These are phyloP conservation scores for Volucella inflata DNA, from an alignment of 2,888 invertebrate species.

Conservation along the genomic window DNA sequence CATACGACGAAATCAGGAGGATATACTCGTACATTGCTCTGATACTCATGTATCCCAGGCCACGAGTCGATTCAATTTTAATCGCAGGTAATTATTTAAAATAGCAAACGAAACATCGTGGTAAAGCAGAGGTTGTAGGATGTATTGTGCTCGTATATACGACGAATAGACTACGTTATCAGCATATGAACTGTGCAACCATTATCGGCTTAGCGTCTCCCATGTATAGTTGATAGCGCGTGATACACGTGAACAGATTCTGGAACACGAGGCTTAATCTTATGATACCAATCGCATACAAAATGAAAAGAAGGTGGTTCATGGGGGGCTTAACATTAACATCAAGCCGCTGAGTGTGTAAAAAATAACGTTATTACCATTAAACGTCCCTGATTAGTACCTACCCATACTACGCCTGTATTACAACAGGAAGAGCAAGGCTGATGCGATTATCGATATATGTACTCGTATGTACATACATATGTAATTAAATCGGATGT, in stretches of 20 bases:
- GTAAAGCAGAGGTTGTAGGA: no score
- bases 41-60: not conserved
- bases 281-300: not conserved
- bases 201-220: constrained; percentile 67
- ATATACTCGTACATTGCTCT: constrained; percentile 5
- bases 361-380: constrained; percentile 35
- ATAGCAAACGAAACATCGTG: constrained; percentile 27
- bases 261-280: constrained; percentile 38
- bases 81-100: constrained; percentile 66
- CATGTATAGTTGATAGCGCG: constrained; percentile 40
- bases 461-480: constrained; percentile 19
- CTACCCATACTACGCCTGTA: no score
- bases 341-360: not conserved
- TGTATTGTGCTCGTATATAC: no score
- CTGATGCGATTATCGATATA: constrained; percentile 52
- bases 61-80: constrained; percentile 49
- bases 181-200: constrained; percentile 46
- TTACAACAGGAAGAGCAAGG: not conserved
- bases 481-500: constrained; percentile 51
- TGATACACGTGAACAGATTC: constrained; percentile 23
- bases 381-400: constrained; percentile 31
- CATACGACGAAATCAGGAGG: not conserved
- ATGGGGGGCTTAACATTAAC: not conserved
- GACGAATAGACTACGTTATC: constrained; percentile 31
- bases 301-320: not conserved